A percentile compares a stretch with the other conserved stretches of the same genome.
These are phyloP conservation scores for Urocyon cinereoargenteus DNA, from an alignment of 2,797 vertebrate species.

Conservation along the genomic window DNA sequence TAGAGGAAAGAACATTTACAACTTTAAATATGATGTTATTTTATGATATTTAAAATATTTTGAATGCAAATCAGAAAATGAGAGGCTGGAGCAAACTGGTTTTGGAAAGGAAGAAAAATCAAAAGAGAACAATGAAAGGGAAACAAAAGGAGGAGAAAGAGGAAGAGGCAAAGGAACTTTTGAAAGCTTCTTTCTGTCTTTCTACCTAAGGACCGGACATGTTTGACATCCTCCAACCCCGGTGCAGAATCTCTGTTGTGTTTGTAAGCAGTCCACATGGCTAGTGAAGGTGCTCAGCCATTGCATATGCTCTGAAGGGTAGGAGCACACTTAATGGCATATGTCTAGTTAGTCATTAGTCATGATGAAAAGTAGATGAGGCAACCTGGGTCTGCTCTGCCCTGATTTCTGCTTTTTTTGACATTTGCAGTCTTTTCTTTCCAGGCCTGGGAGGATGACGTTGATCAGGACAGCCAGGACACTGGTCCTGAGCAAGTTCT, in stretches of 20 bases:
- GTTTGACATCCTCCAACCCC: not conserved
- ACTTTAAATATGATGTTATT: conserved; percentile 18
- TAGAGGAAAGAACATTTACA: not conserved
- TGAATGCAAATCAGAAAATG: not conserved
- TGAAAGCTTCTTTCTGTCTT: not conserved
- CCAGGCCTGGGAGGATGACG: not conserved
- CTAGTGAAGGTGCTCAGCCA: not conserved
- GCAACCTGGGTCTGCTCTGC: not conserved
- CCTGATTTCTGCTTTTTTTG: not conserved
- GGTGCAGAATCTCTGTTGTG: not conserved
- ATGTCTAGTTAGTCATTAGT: not conserved
- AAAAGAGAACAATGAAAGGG: not conserved
- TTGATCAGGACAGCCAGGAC: not conserved
- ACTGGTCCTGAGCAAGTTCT: not conserved
- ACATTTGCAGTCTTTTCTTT: not conserved
- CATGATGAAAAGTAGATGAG: not conserved
- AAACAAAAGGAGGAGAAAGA: not conserved
- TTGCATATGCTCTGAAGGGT: not conserved
- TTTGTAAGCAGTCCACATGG: not conserved
- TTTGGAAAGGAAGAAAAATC: conserved; percentile 19
- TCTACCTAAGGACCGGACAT: not conserved
- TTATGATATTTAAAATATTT: conserved; percentile 31
- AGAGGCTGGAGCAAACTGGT: not conserved
- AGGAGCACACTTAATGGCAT: not conserved
- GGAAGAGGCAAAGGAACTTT: not conserved